phyloP scores from a whole-genome alignment of 2,113 vertebrate genomes.

The Vulpes ferrilata region DNA sequence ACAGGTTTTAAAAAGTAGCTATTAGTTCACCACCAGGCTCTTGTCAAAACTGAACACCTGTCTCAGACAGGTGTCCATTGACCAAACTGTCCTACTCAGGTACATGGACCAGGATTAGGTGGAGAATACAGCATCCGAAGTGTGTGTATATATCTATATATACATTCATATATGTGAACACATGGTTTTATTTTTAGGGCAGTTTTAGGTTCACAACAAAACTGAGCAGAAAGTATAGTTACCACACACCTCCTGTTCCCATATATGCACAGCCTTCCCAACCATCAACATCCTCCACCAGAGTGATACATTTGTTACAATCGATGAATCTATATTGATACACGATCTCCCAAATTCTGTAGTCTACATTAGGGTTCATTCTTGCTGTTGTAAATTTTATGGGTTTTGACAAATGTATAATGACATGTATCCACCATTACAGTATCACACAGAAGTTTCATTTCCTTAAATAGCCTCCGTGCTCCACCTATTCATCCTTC shows the following conservation, averaged over 20 bases:
- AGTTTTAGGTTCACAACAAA: neutral
- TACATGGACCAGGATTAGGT: neutral
- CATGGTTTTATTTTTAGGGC: neutral
- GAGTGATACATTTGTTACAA: neutral
- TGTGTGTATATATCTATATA: neutral
- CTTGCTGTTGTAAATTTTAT: neutral
- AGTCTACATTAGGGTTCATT: neutral
- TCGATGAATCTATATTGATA: neutral
- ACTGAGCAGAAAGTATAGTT: neutral
- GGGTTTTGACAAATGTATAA: neutral
- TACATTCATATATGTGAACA: too few relatives aligned
- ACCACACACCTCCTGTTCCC: neutral
- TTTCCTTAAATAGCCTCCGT: neutral
- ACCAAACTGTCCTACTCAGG: neutral
- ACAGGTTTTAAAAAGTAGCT: neutral
- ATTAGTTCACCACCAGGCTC: neutral
- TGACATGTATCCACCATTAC: neutral
- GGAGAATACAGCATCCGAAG: neutral
- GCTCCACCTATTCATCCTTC: neutral
- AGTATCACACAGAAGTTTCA: neutral
- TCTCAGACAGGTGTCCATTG: neutral
- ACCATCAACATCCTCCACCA: neutral
- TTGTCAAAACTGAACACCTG: neutral
- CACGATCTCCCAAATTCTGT: neutral
- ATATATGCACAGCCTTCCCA: neutral